A percentile compares a stretch with the other conserved stretches of the same genome.
phyloP scores from a whole-genome alignment of 2,888 invertebrate genomes.

The Hypena proboscidalis region DNA sequence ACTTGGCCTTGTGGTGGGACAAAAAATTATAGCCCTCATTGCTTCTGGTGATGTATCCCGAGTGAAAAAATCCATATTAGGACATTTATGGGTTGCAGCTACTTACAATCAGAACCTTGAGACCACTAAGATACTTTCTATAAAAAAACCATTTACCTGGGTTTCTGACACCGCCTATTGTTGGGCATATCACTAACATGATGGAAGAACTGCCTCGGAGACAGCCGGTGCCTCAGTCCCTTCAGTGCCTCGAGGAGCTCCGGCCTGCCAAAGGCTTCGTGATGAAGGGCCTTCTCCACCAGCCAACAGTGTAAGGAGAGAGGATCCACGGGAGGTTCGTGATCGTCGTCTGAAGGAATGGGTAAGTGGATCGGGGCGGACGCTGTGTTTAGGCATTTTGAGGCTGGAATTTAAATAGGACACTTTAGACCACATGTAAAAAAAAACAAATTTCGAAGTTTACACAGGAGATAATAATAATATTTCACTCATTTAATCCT shows the following conservation, averaged over 20 bases:
- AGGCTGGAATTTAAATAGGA: constrained; percentile 44
- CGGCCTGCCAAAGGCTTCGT: constrained; percentile 84
- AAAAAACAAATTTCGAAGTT: too few relatives aligned
- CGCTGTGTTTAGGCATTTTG: constrained; percentile 45
- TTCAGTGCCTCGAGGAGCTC: constrained; percentile 66
- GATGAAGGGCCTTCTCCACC: constrained; percentile 88
- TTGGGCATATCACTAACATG: constrained; percentile 76
- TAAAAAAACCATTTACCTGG: constrained; percentile 65
- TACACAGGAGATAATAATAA: too few relatives aligned
- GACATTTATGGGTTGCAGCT: too few relatives aligned
- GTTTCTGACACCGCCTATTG: constrained; percentile 61
- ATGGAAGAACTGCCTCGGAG: constrained; percentile 78
- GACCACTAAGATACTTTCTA: neutral
- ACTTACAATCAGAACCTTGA: too few relatives aligned
- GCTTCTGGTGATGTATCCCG: too few relatives aligned
- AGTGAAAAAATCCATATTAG: too few relatives aligned
- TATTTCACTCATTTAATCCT: too few relatives aligned
- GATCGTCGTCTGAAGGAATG: constrained; percentile 56
- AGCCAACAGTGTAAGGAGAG: constrained; percentile 86
- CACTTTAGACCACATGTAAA: too few relatives aligned
- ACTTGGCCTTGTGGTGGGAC: too few relatives aligned
- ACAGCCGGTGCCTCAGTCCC: constrained; percentile 76
- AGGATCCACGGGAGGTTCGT: constrained; percentile 65
- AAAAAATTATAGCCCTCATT: too few relatives aligned
- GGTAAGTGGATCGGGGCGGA: too few relatives aligned